These are phyloP conservation scores for Ophioninae sp. DNA, from an alignment of 2,888 invertebrate species.

Conservation along the genomic window DNA sequence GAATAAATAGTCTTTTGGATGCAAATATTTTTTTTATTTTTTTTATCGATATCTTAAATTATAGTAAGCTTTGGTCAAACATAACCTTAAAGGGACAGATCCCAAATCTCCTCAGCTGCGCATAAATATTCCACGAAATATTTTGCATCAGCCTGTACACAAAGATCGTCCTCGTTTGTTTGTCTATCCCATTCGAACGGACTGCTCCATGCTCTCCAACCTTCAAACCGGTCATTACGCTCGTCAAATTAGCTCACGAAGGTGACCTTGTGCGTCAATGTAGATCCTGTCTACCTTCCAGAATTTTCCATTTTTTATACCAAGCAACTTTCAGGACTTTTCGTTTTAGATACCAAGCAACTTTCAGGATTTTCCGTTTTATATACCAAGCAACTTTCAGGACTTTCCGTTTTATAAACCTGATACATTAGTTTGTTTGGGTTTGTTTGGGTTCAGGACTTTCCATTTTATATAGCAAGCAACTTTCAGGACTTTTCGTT, in stretches of 20 bases:
- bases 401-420: no score
- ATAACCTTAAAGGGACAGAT: background rate
- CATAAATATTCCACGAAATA: background rate
- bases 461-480: no score
- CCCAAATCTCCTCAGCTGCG: background rate
- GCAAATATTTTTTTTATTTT: no score
- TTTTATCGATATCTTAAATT: no score
- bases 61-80: no score
- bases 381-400: no score
- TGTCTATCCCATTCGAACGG: conserved; percentile 39
- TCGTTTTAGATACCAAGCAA: no score
- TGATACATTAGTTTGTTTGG: no score
- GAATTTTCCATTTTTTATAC: no score
- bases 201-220: conserved; percentile 6
- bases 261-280: background rate
- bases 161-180: conserved; percentile 12
- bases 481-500: conserved; percentile 3
- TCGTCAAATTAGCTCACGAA: conserved; percentile 43
- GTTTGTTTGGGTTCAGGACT: no score
- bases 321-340: conserved; percentile 3
- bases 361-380: no score
- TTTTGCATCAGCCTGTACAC: conserved; percentile 10
- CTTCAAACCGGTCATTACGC: conserved; percentile 34
- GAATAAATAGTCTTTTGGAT: background rate
- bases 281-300: background rate